phyloP scores from a whole-genome alignment of 2,113 vertebrate species.

The Myiozetetes cayanensis region DNA sequence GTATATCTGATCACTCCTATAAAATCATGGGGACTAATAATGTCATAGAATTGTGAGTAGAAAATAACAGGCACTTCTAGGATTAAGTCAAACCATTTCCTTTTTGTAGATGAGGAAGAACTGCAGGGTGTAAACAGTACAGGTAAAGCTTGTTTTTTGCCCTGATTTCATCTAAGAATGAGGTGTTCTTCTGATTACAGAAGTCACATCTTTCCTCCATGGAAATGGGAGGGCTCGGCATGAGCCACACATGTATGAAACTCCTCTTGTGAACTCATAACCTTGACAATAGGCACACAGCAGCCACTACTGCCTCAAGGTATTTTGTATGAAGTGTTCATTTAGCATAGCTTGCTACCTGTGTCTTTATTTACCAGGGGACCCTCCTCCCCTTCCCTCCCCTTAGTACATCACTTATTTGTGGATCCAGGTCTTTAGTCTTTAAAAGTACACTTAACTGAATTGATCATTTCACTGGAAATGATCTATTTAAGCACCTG shows the following conservation, averaged over 20 bases:
- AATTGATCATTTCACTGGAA: not conserved
- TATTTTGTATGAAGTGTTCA: not conserved
- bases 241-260: not conserved
- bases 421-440: not conserved
- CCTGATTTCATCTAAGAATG: not conserved
- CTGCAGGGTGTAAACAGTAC: not conserved
- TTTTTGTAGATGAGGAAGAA: slow-evolving; percentile 25
- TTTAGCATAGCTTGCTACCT: not conserved
- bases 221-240: not conserved
- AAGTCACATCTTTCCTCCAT: not conserved
- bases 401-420: not conserved
- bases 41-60: not conserved
- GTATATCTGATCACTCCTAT: not conserved
- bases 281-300: not conserved
- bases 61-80: not conserved
- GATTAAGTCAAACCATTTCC: slow-evolving; percentile 16
- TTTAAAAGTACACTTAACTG: not conserved
- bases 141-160: slow-evolving; percentile 7
- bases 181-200: slow-evolving; percentile 28
- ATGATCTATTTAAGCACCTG: not conserved
- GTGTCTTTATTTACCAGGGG: not conserved
- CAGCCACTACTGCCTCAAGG: not conserved
- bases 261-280: not conserved
- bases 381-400: not conserved
- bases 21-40: not conserved